Evolutionary conservation across 92 coral and sea anemone species (phyloP), one percentile per base, ranked within the genome.

Genomic region (Micromussa lordhowensis): DNA sequence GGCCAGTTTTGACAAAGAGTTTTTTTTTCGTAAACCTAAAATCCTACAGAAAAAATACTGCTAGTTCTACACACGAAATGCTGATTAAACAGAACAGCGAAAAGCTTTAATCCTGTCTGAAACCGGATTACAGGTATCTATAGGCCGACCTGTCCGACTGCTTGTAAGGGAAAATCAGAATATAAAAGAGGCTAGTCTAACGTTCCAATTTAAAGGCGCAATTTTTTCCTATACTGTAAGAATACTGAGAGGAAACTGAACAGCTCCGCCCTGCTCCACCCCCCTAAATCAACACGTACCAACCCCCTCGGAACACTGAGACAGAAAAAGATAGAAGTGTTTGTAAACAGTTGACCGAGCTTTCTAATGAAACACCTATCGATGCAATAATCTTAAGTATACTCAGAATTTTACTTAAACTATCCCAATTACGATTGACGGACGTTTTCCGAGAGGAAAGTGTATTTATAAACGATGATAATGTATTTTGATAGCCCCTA

Each of bases 401-500:
- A 82, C 76, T 82, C 75, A 40, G 53, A 71, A 31, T 49, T 21
- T 40, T 84, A 49, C 22, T 22, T 5, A 53, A 55, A 58, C 30
- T 18, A 51, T 5, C 0, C 31, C 55, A 72, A 55, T 72, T 69
- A 32, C 28, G 2, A 72, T 71, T 5, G 87, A 15, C 87, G 69
- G 68, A 34, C 78, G 87, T 69, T 72, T 83, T 17, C 51, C 17
- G 22, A 72, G 58, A 19, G 35, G 49, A 32, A 24, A 83, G 68
- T 72, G 88, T 84, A 71, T 34, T 84, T 57, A 73, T 75, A 58
- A 72, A 51, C 61, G 64, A 69, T 35, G 28, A 22, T 53, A 36
- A 69, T 24, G 88, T 84, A n/a, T 84, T 84, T 84, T 84, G 88
- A 84, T 84, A 70, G 88, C 88, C 57, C 22, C 88, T 36, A 61